These are phyloP conservation scores for Xiphorhynchus erythropygius DNA, from an alignment of 2,797 vertebrate genomes.

Conservation along the genomic window DNA sequence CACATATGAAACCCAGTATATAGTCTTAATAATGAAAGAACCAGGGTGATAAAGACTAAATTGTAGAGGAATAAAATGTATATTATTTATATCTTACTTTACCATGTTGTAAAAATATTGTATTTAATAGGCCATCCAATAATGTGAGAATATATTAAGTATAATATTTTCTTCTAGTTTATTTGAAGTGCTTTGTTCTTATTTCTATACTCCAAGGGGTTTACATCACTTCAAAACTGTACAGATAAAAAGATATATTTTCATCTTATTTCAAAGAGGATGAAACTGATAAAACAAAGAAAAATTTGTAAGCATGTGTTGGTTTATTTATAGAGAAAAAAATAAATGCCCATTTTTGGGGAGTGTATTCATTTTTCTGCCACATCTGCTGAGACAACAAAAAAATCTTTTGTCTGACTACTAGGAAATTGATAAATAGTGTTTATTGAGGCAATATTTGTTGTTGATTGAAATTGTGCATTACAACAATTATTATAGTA, in stretches of 20 bases:
- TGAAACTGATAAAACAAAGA: not conserved
- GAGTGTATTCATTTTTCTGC: not conserved
- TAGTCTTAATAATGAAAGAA: not conserved
- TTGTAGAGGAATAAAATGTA: not conserved
- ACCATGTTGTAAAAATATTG: not conserved
- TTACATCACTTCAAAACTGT: not conserved
- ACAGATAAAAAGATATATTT: not conserved
- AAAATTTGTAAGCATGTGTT: not conserved
- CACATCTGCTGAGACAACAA: not conserved
- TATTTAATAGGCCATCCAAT: not conserved
- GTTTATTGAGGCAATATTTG: not conserved
- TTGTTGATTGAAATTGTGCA: not conserved
- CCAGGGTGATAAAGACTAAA: not conserved
- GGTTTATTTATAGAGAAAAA: not conserved
- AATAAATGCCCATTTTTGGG: not conserved
- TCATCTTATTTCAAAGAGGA: not conserved
- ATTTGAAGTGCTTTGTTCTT: not conserved
- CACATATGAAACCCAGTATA: not conserved
- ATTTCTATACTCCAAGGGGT: not conserved
- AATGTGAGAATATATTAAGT: not conserved
- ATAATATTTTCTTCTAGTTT: not conserved
- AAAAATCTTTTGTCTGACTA: not conserved
- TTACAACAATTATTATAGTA: not conserved
- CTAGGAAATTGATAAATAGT: not conserved
- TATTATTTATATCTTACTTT: not conserved